Evolutionary conservation across 2,888 invertebrate species (phyloP), one percentile per base, ranked within the genome.

Genomic region (Chydorus sphaericus): DNA sequence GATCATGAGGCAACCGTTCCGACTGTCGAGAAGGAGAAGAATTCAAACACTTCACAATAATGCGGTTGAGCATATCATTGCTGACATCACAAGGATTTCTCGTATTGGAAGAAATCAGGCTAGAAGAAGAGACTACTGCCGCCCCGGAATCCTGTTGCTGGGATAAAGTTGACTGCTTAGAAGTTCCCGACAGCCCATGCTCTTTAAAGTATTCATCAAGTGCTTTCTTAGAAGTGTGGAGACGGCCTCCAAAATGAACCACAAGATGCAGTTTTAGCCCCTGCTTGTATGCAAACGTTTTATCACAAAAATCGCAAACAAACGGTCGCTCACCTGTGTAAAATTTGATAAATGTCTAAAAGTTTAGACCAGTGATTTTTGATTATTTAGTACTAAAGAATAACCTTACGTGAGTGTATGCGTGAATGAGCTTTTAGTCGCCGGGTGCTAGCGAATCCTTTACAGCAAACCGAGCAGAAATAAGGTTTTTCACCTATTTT

Each of bases 311-410:
- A 67, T 90, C 89, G 70, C 90, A 90, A 52, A 85, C 85, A 66
- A 90, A 90, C 0, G 90, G 90, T 62, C 90, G 85, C 66, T 90
- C 90, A 2, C 90, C 90, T n/a, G n/a, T n/a, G n/a, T n/a, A n/a
- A n/a, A n/a, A n/a, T n/a, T n/a, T n/a, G n/a, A n/a, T n/a, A n/a
- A n/a, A n/a, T n/a, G n/a, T n/a, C 23, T n/a, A 23, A 48, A 48
- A 20, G 23, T 7, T 7, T 7, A 14, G 48, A n/a, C n/a, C 18
- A 48, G 11, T 48, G 1, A 37, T n/a, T 37, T n/a, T n/a, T n/a
- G n/a, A n/a, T n/a, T n/a, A n/a, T n/a, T n/a, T n/a, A n/a, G n/a
- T n/a, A n/a, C n/a, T n/a, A n/a, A n/a, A n/a, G n/a, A n/a, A n/a
- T n/a, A n/a, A n/a, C n/a, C n/a, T n/a, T n/a, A n/a, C n/a, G n/a